Conservation (phyloP, 1,140 invertebrate species). For the Drosophila elegans region DNA sequence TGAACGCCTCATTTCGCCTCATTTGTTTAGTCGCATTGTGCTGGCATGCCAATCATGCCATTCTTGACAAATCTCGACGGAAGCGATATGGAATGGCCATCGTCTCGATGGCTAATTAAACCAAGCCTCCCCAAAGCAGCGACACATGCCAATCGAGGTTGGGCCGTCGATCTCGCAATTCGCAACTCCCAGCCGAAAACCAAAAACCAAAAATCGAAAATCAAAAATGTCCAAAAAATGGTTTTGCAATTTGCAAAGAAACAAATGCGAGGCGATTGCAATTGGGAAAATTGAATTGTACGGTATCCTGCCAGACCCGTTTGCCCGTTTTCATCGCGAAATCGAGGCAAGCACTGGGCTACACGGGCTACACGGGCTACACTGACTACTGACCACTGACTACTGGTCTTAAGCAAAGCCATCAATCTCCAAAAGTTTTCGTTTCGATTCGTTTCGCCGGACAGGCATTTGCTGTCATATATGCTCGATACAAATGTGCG, state of each 20-base stretch:
- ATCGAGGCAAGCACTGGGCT: conserved; percentile 1
- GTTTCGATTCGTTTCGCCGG: conserved; percentile 2
- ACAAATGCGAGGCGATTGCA: conserved; percentile 55
- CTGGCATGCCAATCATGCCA: conserved; percentile 2
- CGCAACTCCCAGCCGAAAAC: conserved; percentile 30
- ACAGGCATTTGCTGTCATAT: conserved; percentile 69
- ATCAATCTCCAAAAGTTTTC: conserved; percentile 69
- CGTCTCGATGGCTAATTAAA: conserved; percentile 54
- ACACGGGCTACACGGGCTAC: no score
- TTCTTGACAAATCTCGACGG: conserved; percentile 9
- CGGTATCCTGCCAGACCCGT: conserved; percentile 75
- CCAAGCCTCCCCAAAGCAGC: conserved; percentile 32
- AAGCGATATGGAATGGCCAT: conserved; percentile 21
- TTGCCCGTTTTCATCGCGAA: conserved; percentile 32
- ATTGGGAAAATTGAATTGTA: conserved; percentile 71
- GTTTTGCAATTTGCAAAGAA: conserved; percentile 60
- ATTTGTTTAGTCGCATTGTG: background rate
- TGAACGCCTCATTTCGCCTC: background rate
- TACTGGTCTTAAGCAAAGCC: conserved; percentile 81
- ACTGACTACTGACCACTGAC: conserved; percentile 12
- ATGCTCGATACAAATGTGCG: conserved; percentile 69
- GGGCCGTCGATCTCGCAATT: conserved; percentile 14
- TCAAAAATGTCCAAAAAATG: conserved; percentile 64
- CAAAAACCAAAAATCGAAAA: conserved; percentile 57
- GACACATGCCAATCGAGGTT: conserved; percentile 62